phyloP scores from a whole-genome alignment of 1,140 invertebrate genomes.

The Macrotrachela quadricornifera region DNA sequence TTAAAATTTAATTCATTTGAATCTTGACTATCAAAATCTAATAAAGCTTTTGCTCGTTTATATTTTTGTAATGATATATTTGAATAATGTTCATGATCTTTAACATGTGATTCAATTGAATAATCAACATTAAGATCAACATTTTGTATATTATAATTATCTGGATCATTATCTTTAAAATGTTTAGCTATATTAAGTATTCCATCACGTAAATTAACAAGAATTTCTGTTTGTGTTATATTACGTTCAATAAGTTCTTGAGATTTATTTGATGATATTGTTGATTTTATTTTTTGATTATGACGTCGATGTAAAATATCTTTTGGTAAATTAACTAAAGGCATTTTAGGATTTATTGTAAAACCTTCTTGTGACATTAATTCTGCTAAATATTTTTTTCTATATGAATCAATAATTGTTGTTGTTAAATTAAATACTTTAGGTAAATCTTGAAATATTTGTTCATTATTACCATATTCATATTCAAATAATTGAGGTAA shows the following conservation, averaged over 20 bases:
- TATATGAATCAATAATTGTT: too few relatives aligned
- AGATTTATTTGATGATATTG: too few relatives aligned
- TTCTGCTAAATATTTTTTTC: conserved; percentile 59
- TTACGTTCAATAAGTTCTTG: conserved; percentile 33
- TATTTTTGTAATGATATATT: conserved; percentile 34
- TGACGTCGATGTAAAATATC: too few relatives aligned
- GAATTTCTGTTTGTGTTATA: conserved; percentile 71
- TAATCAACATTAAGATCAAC: conserved; percentile 54
- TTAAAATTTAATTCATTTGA: conserved; percentile 93
- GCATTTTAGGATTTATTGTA: conserved; percentile 50
- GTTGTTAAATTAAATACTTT: too few relatives aligned
- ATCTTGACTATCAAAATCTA: conserved; percentile 92
- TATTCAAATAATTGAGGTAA: conserved; percentile 38
- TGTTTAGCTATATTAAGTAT: conserved; percentile 64
- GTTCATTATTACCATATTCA: too few relatives aligned
- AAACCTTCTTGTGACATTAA: conserved; percentile 86
- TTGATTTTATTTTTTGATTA: too few relatives aligned
- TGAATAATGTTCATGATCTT: conserved; percentile 77
- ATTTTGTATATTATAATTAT: conserved; percentile 33
- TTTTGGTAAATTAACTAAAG: too few relatives aligned
- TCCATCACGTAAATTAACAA: conserved; percentile 87
- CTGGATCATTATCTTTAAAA: conserved; percentile 58
- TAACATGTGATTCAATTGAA: conserved; percentile 72
- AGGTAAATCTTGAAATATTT: too few relatives aligned
- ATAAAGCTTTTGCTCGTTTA: conserved; percentile 56